phyloP scores from a whole-genome alignment of 2,888 invertebrate genomes.

The Machimus rusticus region DNA sequence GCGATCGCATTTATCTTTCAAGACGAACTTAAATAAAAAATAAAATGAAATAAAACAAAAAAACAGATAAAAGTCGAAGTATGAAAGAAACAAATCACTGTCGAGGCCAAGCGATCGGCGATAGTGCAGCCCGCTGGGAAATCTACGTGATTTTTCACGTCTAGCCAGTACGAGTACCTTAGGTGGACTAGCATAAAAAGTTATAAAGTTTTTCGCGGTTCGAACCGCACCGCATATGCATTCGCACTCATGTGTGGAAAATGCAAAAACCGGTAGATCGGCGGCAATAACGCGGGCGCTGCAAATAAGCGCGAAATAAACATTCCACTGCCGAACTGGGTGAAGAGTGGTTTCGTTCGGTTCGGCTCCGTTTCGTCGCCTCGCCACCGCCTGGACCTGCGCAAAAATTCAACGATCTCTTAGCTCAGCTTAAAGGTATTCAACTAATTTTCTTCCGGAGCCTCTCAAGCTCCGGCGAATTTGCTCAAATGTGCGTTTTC shows the following conservation, averaged over 20 bases:
- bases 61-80: background rate
- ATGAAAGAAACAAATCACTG: conserved; percentile 21
- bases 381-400: background rate
- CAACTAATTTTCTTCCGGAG: background rate
- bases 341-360: conserved; percentile 17
- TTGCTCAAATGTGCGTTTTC: conserved; percentile 15
- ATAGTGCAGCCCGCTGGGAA: background rate
- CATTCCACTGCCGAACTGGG: conserved; percentile 18
- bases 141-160: conserved; percentile 13
- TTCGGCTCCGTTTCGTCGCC: background rate
- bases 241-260: conserved; percentile 25
- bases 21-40: background rate
- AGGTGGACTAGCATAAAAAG: conserved; percentile 30
- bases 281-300: conserved; percentile 1
- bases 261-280: conserved; percentile 27
- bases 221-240: background rate
- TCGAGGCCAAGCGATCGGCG: conserved; percentile 21
- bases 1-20: background rate
- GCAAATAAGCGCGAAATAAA: conserved; percentile 37
- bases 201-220: background rate
- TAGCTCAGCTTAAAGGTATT: conserved; percentile 15
- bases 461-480: background rate
- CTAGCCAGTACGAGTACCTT: conserved; percentile 25
- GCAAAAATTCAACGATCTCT: background rate
- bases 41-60: background rate